phyloP scores from a whole-genome alignment of 2,888 invertebrate genomes.

The Pemphredon lugubris region DNA sequence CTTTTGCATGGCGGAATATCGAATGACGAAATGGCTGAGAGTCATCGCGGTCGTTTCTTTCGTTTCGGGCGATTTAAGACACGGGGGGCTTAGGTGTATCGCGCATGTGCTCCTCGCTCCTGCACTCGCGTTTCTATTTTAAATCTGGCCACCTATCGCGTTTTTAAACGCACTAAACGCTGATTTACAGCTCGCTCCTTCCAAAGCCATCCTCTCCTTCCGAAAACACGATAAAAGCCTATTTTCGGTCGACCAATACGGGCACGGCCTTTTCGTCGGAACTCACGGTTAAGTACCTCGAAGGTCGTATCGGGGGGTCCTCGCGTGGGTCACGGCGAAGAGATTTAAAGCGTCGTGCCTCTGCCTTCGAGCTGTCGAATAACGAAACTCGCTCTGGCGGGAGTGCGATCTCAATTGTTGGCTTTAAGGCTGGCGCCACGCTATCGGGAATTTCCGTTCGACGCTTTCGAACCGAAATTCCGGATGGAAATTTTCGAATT shows the following conservation, averaged over 20 bases:
- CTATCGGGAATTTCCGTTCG: too few relatives aligned
- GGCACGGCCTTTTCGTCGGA: constrained; percentile 42
- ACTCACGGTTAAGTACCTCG: constrained; percentile 26
- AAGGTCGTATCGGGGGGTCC: background rate
- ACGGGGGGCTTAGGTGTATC: constrained; percentile 13
- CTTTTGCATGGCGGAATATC: constrained; percentile 16
- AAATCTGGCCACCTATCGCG: constrained; percentile 64
- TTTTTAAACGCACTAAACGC: constrained; percentile 67
- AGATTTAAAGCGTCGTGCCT: too few relatives aligned
- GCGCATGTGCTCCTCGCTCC: too few relatives aligned
- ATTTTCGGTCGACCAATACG: constrained; percentile 57
- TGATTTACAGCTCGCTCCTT: constrained; percentile 60
- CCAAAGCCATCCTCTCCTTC: too few relatives aligned
- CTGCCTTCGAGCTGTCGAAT: too few relatives aligned
- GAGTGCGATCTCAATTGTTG: too few relatives aligned
- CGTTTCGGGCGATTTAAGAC: constrained; percentile 42
- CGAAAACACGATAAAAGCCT: constrained; percentile 62
- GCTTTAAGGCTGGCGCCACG: too few relatives aligned
- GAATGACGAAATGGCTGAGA: constrained; percentile 30
- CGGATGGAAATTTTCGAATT: too few relatives aligned
- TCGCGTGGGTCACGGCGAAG: background rate
- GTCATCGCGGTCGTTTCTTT: constrained; percentile 29
- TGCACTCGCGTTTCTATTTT: constrained; percentile 65
- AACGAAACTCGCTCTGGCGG: too few relatives aligned
- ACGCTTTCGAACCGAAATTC: too few relatives aligned